Conservation (phyloP, 2,888 invertebrate genomes). For the Colletes collaris region DNA sequence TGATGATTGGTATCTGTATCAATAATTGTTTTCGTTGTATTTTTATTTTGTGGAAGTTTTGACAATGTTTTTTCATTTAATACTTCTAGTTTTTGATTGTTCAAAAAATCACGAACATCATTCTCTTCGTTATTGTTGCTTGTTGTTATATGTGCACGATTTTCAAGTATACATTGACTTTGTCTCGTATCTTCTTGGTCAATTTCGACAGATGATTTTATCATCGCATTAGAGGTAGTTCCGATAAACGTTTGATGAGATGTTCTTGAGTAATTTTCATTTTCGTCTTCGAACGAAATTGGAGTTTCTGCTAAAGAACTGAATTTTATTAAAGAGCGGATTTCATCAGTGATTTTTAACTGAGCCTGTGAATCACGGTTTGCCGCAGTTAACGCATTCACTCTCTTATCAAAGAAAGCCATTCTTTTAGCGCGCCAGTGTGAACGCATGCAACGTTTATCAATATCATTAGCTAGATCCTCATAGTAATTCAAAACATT, state of each 20-base stretch:
- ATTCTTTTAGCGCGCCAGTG: conserved; percentile 85
- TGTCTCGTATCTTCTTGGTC: neutral
- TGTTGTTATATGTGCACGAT: conserved; percentile 3
- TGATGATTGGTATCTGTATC: neutral
- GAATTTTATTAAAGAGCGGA: neutral
- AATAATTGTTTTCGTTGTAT: neutral
- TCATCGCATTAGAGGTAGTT: neutral
- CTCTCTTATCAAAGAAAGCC: conserved; percentile 75
- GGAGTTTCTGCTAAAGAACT: neutral
- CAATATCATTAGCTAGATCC: conserved; percentile 86
- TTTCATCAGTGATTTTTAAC: neutral
- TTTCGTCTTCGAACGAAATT: conserved; percentile 57
- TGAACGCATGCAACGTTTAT: conserved; percentile 85
- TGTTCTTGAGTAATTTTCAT: conserved; percentile 54
- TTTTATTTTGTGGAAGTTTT: neutral
- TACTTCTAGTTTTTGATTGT: conserved; percentile 34
- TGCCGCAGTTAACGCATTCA: conserved; percentile 58
- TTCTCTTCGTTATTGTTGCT: conserved; percentile 55
- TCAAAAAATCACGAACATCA: conserved; percentile 43
- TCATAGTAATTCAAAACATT: conserved; percentile 86
- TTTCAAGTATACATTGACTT: neutral
- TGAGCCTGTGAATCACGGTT: conserved; percentile 7
- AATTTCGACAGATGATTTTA: neutral
- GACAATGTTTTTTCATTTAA: neutral
- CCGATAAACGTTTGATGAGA: neutral